These are phyloP conservation scores for Aplodontia rufa DNA, from an alignment of 2,113 vertebrate species.

Conservation along the genomic window DNA sequence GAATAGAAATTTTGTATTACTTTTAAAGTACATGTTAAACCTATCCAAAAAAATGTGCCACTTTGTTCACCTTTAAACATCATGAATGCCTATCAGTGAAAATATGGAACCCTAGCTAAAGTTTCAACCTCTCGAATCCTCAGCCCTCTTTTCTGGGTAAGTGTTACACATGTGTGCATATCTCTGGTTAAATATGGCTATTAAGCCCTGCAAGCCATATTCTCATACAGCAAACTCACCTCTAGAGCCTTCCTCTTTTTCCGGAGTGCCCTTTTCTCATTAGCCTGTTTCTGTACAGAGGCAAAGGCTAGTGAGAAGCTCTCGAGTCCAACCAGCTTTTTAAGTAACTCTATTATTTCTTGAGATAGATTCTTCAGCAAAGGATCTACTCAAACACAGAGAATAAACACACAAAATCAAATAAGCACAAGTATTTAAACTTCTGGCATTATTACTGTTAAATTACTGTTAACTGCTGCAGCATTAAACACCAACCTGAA, in stretches of 20 bases:
- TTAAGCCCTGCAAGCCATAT: background rate
- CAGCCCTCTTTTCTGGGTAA: background rate
- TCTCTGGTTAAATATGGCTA: background rate
- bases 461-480: background rate
- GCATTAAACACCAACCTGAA: background rate
- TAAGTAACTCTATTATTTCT: slow-evolving; percentile 96
- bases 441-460: background rate
- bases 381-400: slow-evolving; percentile 86
- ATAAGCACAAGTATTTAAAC: background rate
- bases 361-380: slow-evolving; percentile 95
- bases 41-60: background rate
- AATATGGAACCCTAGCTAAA: background rate
- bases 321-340: slow-evolving; percentile 93
- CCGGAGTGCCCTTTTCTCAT: slow-evolving; percentile 87
- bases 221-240: slow-evolving; percentile 82
- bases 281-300: slow-evolving; percentile 93
- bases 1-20: slow-evolving; percentile 31
- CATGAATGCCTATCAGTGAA: background rate
- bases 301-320: slow-evolving; percentile 93
- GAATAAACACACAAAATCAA: background rate
- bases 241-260: slow-evolving; percentile 93
- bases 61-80: background rate
- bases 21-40: slow-evolving; percentile 14
- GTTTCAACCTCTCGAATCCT: background rate
- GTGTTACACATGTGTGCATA: background rate